phyloP scores from a whole-genome alignment of 1,140 invertebrate genomes.

The roundworm (Caenorhabditis elegans) region DNA sequence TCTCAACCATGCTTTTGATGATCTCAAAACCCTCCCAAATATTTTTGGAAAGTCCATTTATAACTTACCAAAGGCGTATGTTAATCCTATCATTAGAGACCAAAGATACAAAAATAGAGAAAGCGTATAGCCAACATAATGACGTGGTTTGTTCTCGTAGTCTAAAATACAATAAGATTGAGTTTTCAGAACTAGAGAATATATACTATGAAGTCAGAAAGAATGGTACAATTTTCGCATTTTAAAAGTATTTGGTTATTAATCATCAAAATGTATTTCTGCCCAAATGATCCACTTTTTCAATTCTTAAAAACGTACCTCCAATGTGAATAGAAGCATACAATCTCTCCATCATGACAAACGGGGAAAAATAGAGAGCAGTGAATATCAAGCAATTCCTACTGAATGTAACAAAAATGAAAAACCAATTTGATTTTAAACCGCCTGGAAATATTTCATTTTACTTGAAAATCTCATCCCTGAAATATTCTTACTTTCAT shows the following conservation, averaged over 20 bases:
- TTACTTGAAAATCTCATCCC: too few species aligned
- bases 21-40: too few species aligned
- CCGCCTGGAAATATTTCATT: neutral
- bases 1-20: too few species aligned
- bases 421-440: neutral
- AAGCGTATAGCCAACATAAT: slow-evolving; percentile 33
- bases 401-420: neutral
- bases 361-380: slow-evolving; percentile 28
- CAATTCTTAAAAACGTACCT: neutral
- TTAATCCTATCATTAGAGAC: neutral
- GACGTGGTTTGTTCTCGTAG: slow-evolving; percentile 32
- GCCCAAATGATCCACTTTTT: too few species aligned
- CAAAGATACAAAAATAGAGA: slow-evolving; percentile 14
- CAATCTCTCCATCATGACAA: slow-evolving; percentile 31
- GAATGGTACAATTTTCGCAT: too few species aligned
- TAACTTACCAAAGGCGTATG: neutral
- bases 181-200: too few species aligned
- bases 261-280: too few species aligned
- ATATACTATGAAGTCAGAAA: too few species aligned
- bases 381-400: slow-evolving; percentile 31
- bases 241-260: too few species aligned
- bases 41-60: too few species aligned
- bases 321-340: slow-evolving; percentile 18
- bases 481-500: neutral
- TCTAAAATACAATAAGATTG: too few species aligned